phyloP scores from a whole-genome alignment of 2,888 invertebrate genomes.

The Volucella inanis region DNA sequence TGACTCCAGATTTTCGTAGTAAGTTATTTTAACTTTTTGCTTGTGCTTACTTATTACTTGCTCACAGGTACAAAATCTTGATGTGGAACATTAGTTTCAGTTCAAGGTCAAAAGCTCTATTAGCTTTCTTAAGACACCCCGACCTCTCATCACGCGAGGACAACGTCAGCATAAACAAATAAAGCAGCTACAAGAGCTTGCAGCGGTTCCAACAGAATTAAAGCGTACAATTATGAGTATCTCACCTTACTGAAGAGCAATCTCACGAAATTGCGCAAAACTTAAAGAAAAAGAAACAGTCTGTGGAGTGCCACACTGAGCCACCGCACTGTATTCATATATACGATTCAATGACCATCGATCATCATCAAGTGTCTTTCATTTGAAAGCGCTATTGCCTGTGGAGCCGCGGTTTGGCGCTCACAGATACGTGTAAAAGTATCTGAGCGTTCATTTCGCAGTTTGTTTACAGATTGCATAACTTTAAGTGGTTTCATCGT shows the following conservation, averaged over 20 bases:
- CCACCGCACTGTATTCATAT: slow-evolving; percentile 10
- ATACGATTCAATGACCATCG: slow-evolving; percentile 64
- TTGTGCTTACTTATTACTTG: slow-evolving; percentile 35
- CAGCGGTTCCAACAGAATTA: background rate
- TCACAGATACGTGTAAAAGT: slow-evolving; percentile 34
- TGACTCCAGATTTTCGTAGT: background rate
- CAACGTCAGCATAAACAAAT: slow-evolving; percentile 49
- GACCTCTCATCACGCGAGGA: slow-evolving; percentile 58
- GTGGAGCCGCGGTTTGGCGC: background rate
- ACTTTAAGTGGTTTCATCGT: slow-evolving; percentile 42
- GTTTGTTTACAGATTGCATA: slow-evolving; percentile 62
- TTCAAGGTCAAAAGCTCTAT: slow-evolving; percentile 73
- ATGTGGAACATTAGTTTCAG: slow-evolving; percentile 74
- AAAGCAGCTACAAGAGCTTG: slow-evolving; percentile 7
- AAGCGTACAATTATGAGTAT: no score
- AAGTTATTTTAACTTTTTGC: slow-evolving; percentile 23
- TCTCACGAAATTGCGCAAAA: slow-evolving; percentile 65
- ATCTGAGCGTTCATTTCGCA: slow-evolving; percentile 58
- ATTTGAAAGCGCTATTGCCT: slow-evolving; percentile 39
- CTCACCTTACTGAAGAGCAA: slow-evolving; percentile 41
- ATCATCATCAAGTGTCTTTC: slow-evolving; percentile 68
- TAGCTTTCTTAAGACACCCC: slow-evolving; percentile 40
- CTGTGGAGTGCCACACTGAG: slow-evolving; percentile 9
- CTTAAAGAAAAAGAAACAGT: slow-evolving; percentile 30
- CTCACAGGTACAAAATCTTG: slow-evolving; percentile 62